These are phyloP conservation scores for Perizoma flavofasciatum DNA, from an alignment of 2,888 invertebrate genomes.

Conservation along the genomic window DNA sequence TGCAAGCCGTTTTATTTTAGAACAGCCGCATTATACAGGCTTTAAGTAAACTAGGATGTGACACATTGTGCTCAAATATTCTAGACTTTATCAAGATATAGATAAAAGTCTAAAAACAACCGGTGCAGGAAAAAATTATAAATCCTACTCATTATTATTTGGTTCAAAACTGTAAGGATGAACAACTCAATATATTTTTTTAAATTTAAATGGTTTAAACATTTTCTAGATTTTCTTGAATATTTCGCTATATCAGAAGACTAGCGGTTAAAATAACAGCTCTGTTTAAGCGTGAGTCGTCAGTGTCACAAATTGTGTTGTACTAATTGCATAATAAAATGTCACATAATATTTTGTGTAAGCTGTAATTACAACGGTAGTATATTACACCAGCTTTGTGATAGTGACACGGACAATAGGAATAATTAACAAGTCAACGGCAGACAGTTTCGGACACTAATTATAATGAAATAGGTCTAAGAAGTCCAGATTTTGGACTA, in stretches of 20 bases:
- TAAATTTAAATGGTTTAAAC: no score
- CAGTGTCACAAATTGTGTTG: conserved; percentile 10
- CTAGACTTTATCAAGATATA: no score
- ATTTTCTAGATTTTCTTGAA: no score
- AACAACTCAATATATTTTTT: no score
- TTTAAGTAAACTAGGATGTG: neutral
- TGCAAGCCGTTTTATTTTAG: conserved; percentile 34
- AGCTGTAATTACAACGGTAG: conserved; percentile 21
- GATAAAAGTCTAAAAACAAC: neutral
- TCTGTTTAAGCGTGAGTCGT: neutral
- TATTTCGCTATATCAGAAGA: no score
- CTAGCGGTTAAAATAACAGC: conserved; percentile 2
- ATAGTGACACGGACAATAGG: conserved; percentile 28
- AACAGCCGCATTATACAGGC: conserved; percentile 16
- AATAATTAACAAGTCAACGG: conserved; percentile 23
- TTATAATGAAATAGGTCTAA: conserved; percentile 14
- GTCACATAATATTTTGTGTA: conserved; percentile 19
- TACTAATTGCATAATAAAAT: conserved; percentile 25
- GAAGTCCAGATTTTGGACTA: conserved; percentile 7
- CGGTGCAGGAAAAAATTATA: neutral
- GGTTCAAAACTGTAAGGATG: no score
- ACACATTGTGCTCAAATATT: no score
- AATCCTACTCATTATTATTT: no score
- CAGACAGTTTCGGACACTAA: conserved; percentile 22
- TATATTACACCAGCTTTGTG: conserved; percentile 19